A percentile compares a stretch with the other conserved stretches of the same genome.
phyloP scores from a whole-genome alignment of 2,113 vertebrate species.

The Cyprinus carpio region DNA sequence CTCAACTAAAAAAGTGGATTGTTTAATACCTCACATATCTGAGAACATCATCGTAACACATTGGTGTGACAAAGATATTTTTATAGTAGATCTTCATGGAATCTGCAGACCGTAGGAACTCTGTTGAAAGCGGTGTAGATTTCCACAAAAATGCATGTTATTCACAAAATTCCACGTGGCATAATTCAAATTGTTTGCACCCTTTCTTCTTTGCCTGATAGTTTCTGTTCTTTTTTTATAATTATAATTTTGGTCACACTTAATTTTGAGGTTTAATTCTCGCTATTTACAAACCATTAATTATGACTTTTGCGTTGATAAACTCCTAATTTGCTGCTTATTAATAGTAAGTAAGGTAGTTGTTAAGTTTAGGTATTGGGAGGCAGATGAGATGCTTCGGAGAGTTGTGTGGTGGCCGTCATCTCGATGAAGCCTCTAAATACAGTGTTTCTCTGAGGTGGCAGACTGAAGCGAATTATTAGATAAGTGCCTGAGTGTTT shows the following conservation, averaged over 20 bases:
- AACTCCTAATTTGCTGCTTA: too few relatives aligned
- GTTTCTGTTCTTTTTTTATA: too few relatives aligned
- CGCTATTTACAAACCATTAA: too few relatives aligned
- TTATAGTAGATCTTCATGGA: not conserved
- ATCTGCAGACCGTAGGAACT: not conserved
- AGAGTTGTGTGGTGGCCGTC: not conserved
- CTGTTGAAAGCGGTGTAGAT: not conserved
- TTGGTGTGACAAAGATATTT: not conserved
- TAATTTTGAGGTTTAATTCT: too few relatives aligned
- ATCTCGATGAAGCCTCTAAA: not conserved
- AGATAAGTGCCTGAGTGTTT: conserved; percentile 57
- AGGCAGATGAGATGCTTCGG: not conserved
- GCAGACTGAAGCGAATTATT: conserved; percentile 16
- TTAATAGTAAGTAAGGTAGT: too few relatives aligned
- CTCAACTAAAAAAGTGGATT: not conserved
- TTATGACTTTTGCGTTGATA: too few relatives aligned
- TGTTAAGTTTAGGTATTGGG: not conserved
- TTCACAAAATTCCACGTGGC: not conserved
- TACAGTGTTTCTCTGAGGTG: conserved; percentile 20
- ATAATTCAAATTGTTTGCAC: not conserved
- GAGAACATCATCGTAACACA: not conserved
- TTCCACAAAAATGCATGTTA: not conserved
- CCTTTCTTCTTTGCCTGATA: not conserved
- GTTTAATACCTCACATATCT: not conserved
- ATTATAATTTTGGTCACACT: too few relatives aligned